Evolutionary conservation across 2,888 invertebrate species (phyloP).

Genomic region (Sturmia bella): DNA sequence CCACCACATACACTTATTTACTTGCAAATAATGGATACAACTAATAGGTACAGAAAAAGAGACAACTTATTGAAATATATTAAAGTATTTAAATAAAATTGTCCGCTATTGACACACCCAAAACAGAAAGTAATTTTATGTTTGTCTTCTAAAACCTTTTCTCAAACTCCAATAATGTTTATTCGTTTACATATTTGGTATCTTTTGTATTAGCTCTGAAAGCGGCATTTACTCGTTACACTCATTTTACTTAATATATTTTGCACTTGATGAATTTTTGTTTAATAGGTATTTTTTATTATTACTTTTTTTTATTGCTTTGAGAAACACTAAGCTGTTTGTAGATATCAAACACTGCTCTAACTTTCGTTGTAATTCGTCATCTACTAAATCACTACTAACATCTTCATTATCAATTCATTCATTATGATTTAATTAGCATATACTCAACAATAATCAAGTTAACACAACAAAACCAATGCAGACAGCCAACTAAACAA

Average conservation of each 20-base stretch:
- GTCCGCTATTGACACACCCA: constrained; percentile 49
- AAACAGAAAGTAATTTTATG: constrained; percentile 7
- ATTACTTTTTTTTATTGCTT: background rate
- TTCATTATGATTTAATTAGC: constrained; percentile 31
- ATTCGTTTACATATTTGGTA: no score
- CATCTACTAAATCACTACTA: constrained; percentile 48
- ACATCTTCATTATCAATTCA: constrained; percentile 36
- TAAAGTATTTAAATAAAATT: background rate
- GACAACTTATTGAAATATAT: background rate
- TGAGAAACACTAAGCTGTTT: background rate
- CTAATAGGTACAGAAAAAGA: background rate
- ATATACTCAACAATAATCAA: constrained; percentile 47
- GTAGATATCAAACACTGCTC: constrained; percentile 15
- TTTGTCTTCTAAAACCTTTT: constrained; percentile 23
- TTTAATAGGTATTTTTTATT: background rate
- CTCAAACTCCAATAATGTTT: constrained; percentile 1
- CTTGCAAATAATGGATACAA: no score
- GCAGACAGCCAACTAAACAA: constrained; percentile 37
- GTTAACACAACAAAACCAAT: constrained; percentile 48
- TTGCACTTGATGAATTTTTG: constrained; percentile 70
- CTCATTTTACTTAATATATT: constrained; percentile 45
- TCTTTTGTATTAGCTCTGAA: background rate
- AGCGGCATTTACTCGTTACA: constrained; percentile 9
- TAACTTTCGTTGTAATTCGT: constrained; percentile 49
- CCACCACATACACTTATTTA: background rate